Percentiles rank a stretch among this genome's conserved stretches.
Evolutionary conservation across 2,113 vertebrate genomes (phyloP).

Genomic region (Megatriorchis doriae): DNA sequence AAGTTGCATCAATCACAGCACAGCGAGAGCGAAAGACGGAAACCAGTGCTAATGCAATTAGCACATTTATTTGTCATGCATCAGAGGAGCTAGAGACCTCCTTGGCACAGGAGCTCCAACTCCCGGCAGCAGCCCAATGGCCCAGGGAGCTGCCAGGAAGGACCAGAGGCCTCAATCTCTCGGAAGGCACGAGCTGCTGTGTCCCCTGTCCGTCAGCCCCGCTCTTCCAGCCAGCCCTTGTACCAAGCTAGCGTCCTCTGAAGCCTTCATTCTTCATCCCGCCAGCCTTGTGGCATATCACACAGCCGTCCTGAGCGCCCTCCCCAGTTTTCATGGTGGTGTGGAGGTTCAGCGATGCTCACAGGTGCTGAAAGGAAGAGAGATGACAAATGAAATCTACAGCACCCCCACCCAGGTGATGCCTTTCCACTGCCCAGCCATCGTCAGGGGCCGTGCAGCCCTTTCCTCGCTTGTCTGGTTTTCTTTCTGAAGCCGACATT

Average conservation of each 20-base stretch:
- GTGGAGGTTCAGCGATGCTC: background rate
- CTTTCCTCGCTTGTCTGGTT: background rate
- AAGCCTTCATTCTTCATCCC: background rate
- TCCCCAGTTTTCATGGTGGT: fast-evolving
- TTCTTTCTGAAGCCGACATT: fast-evolving
- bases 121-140: background rate
- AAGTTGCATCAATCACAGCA: background rate
- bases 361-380: background rate
- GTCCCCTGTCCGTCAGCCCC: background rate
- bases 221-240: background rate
- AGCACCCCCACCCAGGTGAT: fast-evolving
- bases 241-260: fast-evolving
- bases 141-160: background rate
- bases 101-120: background rate
- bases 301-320: fast-evolving
- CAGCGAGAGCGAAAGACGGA: background rate
- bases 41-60: background rate
- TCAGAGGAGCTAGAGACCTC: slow-evolving; percentile 14
- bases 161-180: background rate
- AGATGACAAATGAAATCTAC: background rate
- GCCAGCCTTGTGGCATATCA: background rate
- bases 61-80: background rate
- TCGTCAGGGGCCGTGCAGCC: background rate
- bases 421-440: background rate
- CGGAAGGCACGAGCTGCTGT: fast-evolving